Percentiles rank a stretch among this genome's conserved stretches.
Conservation (phyloP, 2,888 invertebrate genomes). For the Molorchus minor region DNA sequence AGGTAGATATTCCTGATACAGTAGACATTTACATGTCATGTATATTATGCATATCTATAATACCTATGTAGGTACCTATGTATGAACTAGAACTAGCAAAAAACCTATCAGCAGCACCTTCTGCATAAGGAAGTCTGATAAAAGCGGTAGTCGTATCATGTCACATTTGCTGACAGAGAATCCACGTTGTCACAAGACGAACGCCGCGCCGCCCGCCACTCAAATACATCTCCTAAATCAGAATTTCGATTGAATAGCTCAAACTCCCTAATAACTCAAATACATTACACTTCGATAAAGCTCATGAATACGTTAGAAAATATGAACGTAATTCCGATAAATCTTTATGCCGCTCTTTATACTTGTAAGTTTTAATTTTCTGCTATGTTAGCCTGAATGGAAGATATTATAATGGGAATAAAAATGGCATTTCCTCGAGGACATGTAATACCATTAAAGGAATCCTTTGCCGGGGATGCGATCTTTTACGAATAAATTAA, state of each 20-base stretch:
- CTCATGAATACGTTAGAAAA: conserved; percentile 10
- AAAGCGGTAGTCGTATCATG: conserved; percentile 24
- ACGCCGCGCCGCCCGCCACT: conserved; percentile 1
- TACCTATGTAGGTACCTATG: background rate
- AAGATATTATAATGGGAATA: conserved; percentile 14
- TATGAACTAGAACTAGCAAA: conserved; percentile 11
- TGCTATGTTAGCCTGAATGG: conserved; percentile 14
- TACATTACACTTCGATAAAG: conserved; percentile 21
- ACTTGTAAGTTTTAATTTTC: conserved; percentile 19
- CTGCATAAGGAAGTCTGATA: conserved; percentile 14
- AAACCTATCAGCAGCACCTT: conserved; percentile 4
- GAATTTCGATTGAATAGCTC: conserved; percentile 10
- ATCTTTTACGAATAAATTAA: conserved; percentile 9
- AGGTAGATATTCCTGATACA: background rate
- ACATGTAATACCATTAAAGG: conserved; percentile 18
- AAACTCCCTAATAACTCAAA: conserved; percentile 25
- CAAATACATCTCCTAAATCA: conserved; percentile 6
- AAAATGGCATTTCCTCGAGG: conserved; percentile 13
- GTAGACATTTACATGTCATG: background rate
- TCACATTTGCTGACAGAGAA: conserved; percentile 28
- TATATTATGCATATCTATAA: too few relatives aligned
- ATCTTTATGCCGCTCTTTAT: conserved; percentile 13
- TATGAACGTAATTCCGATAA: conserved; percentile 22
- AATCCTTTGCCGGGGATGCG: conserved; percentile 5
- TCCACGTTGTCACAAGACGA: conserved; percentile 1